These are phyloP conservation scores for Pseudopodoces humilis DNA, from an alignment of 2,113 vertebrate genomes.

Conservation along the genomic window DNA sequence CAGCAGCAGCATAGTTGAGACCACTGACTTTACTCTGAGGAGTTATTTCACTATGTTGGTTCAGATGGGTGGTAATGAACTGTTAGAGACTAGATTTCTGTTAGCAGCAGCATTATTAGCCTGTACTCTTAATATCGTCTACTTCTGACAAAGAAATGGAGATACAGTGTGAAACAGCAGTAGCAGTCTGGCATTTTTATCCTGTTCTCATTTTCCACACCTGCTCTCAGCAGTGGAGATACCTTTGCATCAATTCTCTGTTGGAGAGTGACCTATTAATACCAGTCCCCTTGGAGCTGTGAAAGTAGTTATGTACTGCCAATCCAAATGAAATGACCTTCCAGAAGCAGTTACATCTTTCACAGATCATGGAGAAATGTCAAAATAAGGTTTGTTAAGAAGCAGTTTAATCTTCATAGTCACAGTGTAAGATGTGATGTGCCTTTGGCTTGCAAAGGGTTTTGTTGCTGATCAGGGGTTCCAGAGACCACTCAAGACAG, in stretches of 20 bases:
- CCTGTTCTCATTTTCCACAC: not conserved
- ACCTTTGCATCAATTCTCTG: not conserved
- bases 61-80: not conserved
- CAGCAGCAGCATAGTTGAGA: not conserved
- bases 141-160: not conserved
- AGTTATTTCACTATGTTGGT: not conserved
- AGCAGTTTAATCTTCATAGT: not conserved
- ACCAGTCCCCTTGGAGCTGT: not conserved
- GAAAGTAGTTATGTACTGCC: not conserved
- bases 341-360: not conserved
- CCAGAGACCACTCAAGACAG: not conserved
- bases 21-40: not conserved
- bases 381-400: not conserved
- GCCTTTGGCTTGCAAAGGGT: not conserved
- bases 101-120: not conserved
- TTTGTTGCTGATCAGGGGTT: not conserved
- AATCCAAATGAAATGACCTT: not conserved
- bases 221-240: not conserved
- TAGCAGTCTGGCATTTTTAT: not conserved
- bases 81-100: not conserved
- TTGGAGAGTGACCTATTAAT: slow-evolving; percentile 4
- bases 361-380: not conserved
- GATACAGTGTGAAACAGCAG: not conserved
- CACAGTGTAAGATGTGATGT: not conserved
- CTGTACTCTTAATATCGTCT: not conserved